These are phyloP conservation scores for Trichomycterus rosablanca DNA, from an alignment of 2,113 vertebrate genomes.

Conservation along the genomic window DNA sequence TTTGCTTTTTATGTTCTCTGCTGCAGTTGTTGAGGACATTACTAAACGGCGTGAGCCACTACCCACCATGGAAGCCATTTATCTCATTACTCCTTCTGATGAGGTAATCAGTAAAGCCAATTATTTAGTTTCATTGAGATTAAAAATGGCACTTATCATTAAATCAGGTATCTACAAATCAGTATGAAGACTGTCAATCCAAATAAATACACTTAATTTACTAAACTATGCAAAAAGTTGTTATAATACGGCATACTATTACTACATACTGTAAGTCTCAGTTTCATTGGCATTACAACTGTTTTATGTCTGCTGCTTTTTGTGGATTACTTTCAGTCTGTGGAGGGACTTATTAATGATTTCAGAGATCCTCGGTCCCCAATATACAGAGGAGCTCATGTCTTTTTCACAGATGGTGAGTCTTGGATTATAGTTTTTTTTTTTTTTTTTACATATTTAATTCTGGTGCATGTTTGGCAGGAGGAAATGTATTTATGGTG, in stretches of 20 bases:
- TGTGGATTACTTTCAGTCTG: constrained; percentile 72
- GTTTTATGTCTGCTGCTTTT: background rate
- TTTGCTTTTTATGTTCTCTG: background rate
- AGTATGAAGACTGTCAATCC: background rate
- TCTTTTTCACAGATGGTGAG: constrained; percentile 98
- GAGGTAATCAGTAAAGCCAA: constrained; percentile 71
- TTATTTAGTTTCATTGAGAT: too few species aligned
- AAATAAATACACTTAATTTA: too few species aligned
- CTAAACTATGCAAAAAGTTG: too few species aligned
- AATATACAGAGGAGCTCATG: constrained; percentile 86
- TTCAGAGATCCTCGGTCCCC: constrained; percentile 86
- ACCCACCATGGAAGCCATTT: constrained; percentile 95
- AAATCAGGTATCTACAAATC: too few species aligned
- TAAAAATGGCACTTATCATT: too few species aligned
- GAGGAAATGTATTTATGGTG: too few species aligned
- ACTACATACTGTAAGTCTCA: too few species aligned
- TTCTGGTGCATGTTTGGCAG: background rate
- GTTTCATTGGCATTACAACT: too few species aligned
- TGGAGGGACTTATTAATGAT: constrained; percentile 89
- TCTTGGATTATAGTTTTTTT: constrained; percentile 27
- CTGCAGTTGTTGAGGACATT: constrained; percentile 91
- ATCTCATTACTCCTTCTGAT: constrained; percentile 90
- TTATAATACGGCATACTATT: too few species aligned
- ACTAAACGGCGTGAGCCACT: constrained; percentile 88
- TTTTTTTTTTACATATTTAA: background rate